Evolutionary conservation across 2,888 invertebrate genomes (phyloP).

Genomic region (Quadroppia sp.): DNA sequence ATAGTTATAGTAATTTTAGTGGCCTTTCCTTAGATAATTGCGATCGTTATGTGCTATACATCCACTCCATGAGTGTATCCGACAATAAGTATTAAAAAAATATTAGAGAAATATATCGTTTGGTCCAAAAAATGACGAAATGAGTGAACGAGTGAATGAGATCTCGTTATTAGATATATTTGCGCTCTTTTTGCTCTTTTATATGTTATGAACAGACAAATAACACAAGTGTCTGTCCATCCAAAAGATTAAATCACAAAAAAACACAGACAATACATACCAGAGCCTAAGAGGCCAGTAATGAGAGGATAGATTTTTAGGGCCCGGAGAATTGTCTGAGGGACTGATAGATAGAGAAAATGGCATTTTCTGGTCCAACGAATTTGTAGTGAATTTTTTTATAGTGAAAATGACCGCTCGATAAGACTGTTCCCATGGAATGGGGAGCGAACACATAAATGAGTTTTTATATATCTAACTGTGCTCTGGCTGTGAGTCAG

Average conservation of each 20-base stretch:
- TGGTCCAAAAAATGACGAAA: background rate
- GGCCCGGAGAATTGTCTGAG: background rate
- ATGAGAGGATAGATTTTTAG: constrained; percentile 15
- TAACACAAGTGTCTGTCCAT: background rate
- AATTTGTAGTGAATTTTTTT: constrained; percentile 25
- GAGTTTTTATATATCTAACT: background rate
- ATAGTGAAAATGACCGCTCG: constrained; percentile 29
- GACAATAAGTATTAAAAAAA: constrained; percentile 32
- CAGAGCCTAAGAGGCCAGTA: background rate
- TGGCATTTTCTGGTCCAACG: constrained; percentile 32
- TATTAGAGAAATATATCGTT: constrained; percentile 21
- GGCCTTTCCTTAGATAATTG: constrained; percentile 22
- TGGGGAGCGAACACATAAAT: constrained; percentile 15
- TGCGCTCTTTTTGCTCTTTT: background rate
- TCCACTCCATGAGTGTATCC: constrained; percentile 8
- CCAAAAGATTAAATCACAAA: constrained; percentile 17
- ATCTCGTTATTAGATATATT: constrained; percentile 1
- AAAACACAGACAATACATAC: background rate
- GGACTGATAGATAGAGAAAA: constrained; percentile 28
- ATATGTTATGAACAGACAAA: constrained; percentile 12
- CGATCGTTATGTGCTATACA: constrained; percentile 23
- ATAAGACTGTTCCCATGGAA: constrained; percentile 19
- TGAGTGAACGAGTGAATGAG: background rate
- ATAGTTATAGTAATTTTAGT: constrained; percentile 19
- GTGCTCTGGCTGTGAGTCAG: background rate